A percentile compares a stretch with the other conserved stretches of the same genome.
phyloP scores from a whole-genome alignment of 2,113 vertebrate species.

The Budorcas taxicolor region DNA sequence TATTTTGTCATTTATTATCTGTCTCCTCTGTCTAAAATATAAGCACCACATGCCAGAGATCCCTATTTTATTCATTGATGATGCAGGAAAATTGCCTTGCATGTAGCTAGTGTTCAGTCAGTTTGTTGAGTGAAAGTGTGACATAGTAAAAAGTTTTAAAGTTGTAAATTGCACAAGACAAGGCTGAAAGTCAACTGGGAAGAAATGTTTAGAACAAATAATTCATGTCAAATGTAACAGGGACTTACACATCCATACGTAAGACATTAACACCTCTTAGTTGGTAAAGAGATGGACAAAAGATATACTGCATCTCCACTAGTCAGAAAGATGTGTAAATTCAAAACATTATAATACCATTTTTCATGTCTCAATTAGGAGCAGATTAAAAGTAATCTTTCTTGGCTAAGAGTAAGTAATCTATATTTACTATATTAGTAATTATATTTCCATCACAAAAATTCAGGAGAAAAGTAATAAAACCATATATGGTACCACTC shows the following conservation, averaged over 20 bases:
- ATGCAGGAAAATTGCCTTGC: not conserved
- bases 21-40: not conserved
- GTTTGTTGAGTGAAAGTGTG: not conserved
- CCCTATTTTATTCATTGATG: not conserved
- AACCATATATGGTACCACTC: not conserved
- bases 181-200: not conserved
- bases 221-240: not conserved
- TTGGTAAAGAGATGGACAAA: not conserved
- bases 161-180: not conserved
- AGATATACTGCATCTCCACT: not conserved
- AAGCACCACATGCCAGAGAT: not conserved
- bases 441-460: not conserved
- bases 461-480: slow-evolving; percentile 1
- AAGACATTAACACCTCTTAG: not conserved
- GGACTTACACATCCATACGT: not conserved
- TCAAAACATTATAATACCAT: not conserved
- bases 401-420: not conserved
- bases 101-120: not conserved
- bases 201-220: not conserved
- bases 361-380: not conserved
- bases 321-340: not conserved
- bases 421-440: not conserved
- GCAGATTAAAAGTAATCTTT: not conserved
- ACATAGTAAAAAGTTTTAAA: not conserved
- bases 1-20: not conserved